Conservation (phyloP, 2,113 vertebrate genomes). For the Hypanus sabinus region DNA sequence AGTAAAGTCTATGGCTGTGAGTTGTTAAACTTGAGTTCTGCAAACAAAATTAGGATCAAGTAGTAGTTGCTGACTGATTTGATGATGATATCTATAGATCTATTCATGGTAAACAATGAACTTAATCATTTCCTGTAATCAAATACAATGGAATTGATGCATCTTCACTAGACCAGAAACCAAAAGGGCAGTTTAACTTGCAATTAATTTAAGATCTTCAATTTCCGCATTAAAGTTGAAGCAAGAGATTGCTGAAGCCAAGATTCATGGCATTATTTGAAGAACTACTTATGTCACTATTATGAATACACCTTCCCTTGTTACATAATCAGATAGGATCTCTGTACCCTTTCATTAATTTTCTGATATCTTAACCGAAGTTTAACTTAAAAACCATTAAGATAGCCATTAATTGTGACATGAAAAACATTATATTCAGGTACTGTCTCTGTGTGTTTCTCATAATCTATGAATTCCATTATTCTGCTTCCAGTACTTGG, state of each 20-base stretch:
- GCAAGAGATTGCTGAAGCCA: background rate
- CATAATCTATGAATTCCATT: background rate
- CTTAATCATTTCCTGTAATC: constrained; percentile 17
- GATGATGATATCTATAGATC: background rate
- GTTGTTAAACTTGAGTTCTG: background rate
- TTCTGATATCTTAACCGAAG: constrained; percentile 23
- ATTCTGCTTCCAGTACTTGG: background rate
- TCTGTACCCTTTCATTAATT: background rate
- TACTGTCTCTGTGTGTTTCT: background rate
- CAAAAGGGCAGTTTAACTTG: background rate
- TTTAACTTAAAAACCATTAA: background rate
- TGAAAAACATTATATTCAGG: background rate
- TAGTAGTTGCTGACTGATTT: constrained; percentile 29
- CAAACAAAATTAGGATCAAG: background rate
- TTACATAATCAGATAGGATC: background rate
- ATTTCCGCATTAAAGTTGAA: constrained; percentile 13
- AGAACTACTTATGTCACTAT: background rate
- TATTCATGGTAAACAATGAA: background rate
- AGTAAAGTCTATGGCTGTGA: constrained; percentile 12
- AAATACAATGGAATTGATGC: background rate
- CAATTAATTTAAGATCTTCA: background rate
- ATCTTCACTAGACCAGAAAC: background rate
- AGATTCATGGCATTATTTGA: background rate
- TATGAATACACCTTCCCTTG: background rate
- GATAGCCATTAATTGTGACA: background rate